Evolutionary conservation across 2,797 vertebrate genomes (phyloP).

Genomic region (Ciconia nigra): DNA sequence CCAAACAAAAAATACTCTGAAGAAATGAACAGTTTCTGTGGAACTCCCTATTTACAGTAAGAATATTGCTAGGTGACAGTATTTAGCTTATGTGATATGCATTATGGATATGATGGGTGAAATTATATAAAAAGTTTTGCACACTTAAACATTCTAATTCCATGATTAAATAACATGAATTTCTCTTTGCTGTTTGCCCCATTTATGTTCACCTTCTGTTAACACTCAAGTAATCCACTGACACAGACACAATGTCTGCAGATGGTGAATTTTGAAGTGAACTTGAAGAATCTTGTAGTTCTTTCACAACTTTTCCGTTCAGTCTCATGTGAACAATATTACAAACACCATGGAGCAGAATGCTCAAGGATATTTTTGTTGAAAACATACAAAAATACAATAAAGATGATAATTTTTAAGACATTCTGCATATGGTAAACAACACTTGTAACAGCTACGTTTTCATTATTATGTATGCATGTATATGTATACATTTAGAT

Average conservation of each 20-base stretch:
- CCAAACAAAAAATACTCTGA: neutral
- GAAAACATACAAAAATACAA: neutral
- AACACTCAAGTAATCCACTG: neutral
- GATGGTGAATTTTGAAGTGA: neutral
- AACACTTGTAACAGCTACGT: neutral
- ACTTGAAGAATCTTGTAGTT: neutral
- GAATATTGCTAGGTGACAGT: neutral
- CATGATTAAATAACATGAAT: neutral
- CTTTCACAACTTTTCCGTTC: neutral
- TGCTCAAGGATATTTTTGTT: neutral
- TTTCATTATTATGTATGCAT: neutral
- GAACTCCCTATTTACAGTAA: neutral
- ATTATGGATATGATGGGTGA: neutral
- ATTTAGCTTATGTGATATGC: neutral
- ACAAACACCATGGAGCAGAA: neutral
- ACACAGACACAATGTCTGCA: neutral
- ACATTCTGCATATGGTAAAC: neutral
- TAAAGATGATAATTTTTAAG: neutral
- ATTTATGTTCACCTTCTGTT: neutral
- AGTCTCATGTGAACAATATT: neutral
- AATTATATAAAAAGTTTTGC: neutral
- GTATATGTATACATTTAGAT: neutral
- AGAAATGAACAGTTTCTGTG: fast-evolving
- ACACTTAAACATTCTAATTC: neutral
- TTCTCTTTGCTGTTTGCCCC: neutral